These are phyloP conservation scores for Phthorimaea operculella DNA, from an alignment of 1,140 invertebrate species.

Conservation along the genomic window DNA sequence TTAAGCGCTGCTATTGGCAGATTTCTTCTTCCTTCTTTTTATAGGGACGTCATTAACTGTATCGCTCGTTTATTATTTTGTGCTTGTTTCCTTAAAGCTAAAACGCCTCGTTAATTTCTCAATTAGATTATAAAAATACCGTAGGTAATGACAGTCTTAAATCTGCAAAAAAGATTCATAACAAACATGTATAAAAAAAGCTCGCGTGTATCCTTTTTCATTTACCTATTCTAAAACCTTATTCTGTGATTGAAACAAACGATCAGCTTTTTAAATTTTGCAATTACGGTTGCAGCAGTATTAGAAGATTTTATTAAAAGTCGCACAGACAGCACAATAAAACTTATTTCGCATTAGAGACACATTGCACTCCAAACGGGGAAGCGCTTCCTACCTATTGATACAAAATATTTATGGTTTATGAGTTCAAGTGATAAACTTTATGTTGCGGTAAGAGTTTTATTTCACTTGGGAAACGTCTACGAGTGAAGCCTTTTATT, in stretches of 20 bases:
- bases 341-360: slow-evolving; percentile 2
- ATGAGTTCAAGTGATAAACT: slow-evolving; percentile 45
- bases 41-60: slow-evolving; percentile 52
- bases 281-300: no score
- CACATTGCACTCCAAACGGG: slow-evolving; percentile 9
- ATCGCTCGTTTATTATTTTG: slow-evolving; percentile 45
- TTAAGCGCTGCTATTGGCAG: slow-evolving; percentile 62
- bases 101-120: no score
- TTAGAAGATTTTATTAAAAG: slow-evolving; percentile 3
- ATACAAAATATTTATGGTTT: slow-evolving; percentile 35
- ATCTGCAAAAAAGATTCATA: no score
- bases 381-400: slow-evolving; percentile 26
- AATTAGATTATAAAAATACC: no score
- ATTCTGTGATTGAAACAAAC: no score
- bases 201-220: no score
- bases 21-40: slow-evolving; percentile 54
- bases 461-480: slow-evolving; percentile 37
- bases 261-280: no score
- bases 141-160: no score
- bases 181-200: no score
- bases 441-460: slow-evolving; percentile 52
- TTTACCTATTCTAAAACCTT: no score
- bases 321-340: slow-evolving; percentile 1
- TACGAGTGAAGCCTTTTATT: slow-evolving; percentile 15
- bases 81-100: slow-evolving; percentile 23